Conservation (phyloP, 2,888 invertebrate genomes). For the Byasa hedistus region DNA sequence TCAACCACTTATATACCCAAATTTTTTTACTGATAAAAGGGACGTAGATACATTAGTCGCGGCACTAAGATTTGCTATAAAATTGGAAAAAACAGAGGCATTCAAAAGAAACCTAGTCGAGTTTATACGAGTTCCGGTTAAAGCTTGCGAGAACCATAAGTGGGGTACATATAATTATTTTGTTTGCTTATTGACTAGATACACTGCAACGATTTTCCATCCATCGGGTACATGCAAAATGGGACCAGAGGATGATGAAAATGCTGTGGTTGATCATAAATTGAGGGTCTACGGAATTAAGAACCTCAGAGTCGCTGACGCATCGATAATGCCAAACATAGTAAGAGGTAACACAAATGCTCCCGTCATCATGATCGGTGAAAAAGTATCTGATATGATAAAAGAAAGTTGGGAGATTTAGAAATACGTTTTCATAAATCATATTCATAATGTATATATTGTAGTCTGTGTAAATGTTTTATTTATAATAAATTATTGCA, state of each 20-base stretch:
- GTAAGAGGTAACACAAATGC: constrained; percentile 91
- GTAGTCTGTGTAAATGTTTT: background rate
- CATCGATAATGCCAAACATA: constrained; percentile 89
- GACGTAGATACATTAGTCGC: constrained; percentile 82
- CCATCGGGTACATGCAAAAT: constrained; percentile 67
- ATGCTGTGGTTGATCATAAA: constrained; percentile 59
- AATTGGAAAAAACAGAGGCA: constrained; percentile 77
- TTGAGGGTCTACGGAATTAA: constrained; percentile 56
- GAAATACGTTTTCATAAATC: background rate
- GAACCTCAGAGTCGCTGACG: constrained; percentile 85
- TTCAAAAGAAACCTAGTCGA: constrained; percentile 76
- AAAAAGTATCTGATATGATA: constrained; percentile 70
- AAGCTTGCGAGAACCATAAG: constrained; percentile 72
- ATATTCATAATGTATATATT: background rate
- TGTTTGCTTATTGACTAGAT: constrained; percentile 82
- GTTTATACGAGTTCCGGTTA: constrained; percentile 77
- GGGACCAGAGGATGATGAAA: constrained; percentile 60
- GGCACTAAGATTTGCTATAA: constrained; percentile 79
- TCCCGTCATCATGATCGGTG: constrained; percentile 90
- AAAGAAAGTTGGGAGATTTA: constrained; percentile 56
- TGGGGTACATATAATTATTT: constrained; percentile 83
- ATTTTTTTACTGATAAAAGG: constrained; percentile 80
- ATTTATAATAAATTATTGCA: background rate
- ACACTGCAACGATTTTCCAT: constrained; percentile 78
- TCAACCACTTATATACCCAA: constrained; percentile 85